Evolutionary conservation across 2,888 invertebrate genomes (phyloP), one percentile per base, ranked within the genome.

Genomic region (Theodoxus fluviatilis): DNA sequence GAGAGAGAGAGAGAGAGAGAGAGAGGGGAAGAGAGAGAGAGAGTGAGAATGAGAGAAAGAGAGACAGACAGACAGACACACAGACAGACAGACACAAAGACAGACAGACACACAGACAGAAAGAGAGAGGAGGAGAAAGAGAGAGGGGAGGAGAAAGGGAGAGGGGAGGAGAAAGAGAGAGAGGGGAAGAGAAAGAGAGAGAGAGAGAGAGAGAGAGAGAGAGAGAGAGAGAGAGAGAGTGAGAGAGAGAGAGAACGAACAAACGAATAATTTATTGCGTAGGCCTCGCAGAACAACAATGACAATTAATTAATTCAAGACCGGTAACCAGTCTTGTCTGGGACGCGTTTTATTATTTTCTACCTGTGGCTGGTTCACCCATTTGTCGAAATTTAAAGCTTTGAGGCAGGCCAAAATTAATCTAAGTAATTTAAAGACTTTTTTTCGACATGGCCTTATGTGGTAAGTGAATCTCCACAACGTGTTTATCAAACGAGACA

Each of bases 201-300:
- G 31, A 67, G 67, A 67, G 55, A 67, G 52, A 67, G 61, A 37
- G 37, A 49, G 55, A 38, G 52, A 52, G 64, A 52, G 69, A 52
- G 47, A 52, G 64, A 64, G 64, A 31, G 64, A 63, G 38, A 49
- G 69, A 47, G 35, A 33, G 52, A 28, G 63, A 43, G 47, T 35
- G 47, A 63, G 33, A n/a, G 28, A 33, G 28, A n/a, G 31, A 25
- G 3, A 0, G 28, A 7, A 3, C 31, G 7, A 40, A n/a, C 37
- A 31, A 37, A 28, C 7, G n/a, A n/a, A n/a, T n/a, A n/a, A n/a
- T n/a, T n/a, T n/a, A n/a, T n/a, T n/a, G n/a, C n/a, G n/a, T n/a
- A n/a, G n/a, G n/a, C n/a, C n/a, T n/a, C n/a, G n/a, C n/a, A n/a
- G n/a, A n/a, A n/a, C n/a, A n/a, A n/a, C n/a, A n/a, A n/a, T n/a